Percentiles rank a stretch among this genome's conserved stretches.
Conservation (phyloP, 2,113 vertebrate genomes). For the Alectura lathami region DNA sequence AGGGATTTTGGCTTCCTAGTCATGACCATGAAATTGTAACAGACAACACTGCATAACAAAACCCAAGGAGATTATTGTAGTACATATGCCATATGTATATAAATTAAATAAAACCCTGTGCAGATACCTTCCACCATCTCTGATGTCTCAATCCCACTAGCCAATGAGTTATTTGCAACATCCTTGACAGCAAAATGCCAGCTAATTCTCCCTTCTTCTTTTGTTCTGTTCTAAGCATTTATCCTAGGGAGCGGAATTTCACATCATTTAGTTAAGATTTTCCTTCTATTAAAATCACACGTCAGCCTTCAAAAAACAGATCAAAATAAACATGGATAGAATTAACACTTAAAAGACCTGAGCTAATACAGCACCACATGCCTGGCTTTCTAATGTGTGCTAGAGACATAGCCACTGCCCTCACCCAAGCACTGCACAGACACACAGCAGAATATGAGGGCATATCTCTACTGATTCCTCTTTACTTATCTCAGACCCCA, state of each 20-base stretch:
- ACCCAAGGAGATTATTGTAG: not conserved
- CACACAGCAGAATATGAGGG: rapidly evolving
- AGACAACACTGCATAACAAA: not conserved
- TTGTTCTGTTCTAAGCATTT: not conserved
- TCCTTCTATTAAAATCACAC: not conserved
- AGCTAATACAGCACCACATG: not conserved
- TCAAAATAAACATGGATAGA: not conserved
- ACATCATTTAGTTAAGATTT: not conserved
- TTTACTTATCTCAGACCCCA: not conserved
- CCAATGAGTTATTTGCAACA: not conserved
- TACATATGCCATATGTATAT: not conserved
- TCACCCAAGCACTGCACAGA: not conserved
- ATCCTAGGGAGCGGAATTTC: not conserved
- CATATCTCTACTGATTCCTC: not conserved
- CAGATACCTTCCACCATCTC: not conserved
- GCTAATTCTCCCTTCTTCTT: not conserved
- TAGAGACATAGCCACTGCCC: not conserved
- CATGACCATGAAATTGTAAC: not conserved
- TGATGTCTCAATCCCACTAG: not conserved
- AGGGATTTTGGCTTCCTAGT: not conserved
- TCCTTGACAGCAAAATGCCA: not conserved
- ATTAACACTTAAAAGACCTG: not conserved
- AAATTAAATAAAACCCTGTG: not conserved
- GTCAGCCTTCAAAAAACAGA: not conserved
- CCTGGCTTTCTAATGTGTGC: not conserved